phyloP scores from a whole-genome alignment of 2,888 invertebrate genomes.

The Thysanoteuthis rhombus region DNA sequence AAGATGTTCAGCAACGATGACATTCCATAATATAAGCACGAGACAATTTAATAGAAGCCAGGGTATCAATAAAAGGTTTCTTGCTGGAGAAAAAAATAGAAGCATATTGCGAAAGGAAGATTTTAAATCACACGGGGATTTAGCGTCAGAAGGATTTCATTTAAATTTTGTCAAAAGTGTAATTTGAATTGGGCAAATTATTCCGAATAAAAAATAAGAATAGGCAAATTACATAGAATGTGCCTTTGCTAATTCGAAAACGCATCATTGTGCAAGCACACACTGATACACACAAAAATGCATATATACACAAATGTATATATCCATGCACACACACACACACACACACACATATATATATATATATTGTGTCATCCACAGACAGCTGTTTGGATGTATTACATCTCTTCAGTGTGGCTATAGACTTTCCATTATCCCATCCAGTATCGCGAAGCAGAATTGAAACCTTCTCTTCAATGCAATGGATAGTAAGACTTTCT shows the following conservation, averaged over 20 bases:
- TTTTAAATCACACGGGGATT: not conserved
- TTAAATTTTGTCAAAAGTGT: not conserved
- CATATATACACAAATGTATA: not conserved
- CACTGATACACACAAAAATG: not conserved
- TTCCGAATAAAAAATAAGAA: not conserved
- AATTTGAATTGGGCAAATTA: not conserved
- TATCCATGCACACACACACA: not conserved
- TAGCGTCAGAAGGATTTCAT: not conserved
- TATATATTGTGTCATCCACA: too few species aligned
- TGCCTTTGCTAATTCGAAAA: too few species aligned
- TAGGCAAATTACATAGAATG: too few species aligned
- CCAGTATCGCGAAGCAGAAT: too few species aligned
- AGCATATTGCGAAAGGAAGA: not conserved
- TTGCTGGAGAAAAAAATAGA: not conserved
- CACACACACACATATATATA: not conserved
- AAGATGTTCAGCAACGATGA: not conserved
- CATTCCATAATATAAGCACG: not conserved
- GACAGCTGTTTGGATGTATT: too few species aligned
- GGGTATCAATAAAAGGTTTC: not conserved
- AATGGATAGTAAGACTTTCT: too few species aligned
- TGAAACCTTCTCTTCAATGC: too few species aligned
- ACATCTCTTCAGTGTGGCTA: too few species aligned
- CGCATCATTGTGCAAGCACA: not conserved
- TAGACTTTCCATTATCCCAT: too few species aligned
- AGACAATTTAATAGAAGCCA: not conserved